Base-by-base conservation (phyloP, 2,888 invertebrate species). In the Venusia cambrica region DNA sequence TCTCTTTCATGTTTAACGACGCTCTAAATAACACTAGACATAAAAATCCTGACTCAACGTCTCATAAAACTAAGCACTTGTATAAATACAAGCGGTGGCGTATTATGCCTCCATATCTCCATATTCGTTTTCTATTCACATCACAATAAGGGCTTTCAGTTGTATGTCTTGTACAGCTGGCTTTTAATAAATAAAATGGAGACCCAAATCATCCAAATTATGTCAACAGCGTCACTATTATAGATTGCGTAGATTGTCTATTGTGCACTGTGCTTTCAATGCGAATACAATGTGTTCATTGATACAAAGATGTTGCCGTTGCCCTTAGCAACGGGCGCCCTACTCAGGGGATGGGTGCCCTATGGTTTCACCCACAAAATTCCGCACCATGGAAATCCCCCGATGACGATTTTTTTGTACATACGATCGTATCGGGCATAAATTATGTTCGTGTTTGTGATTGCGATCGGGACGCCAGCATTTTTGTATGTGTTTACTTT, bases 371-470 rank as follows among this genome's bases (percentile, higher is more conserved):
- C 74, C 71, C 75, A 77, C 74, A 62, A 73, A 73, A 76, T 74
- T 68, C 68, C 57, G 57, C 67, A 40, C 60, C 48, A 47, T 46
- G 81, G 83, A 79, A 83, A 73, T 81, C 69, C 81, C 84, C 78
- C 69, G 60, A 63, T 68, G 68, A 51, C 73, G 43, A 57, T 71
- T 73, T 77, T 78, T 77, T 55, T 55, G 43, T 47, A 51, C 42
- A 44, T 47, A 51, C 42, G 46, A 55, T 52, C 10, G 34, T 27
- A 25, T 17, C 25, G 13, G 48, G 9, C 9, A 5, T 16, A 11
- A 9, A 21, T 22, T 57, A 50, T 48, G 52, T 31, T 45, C 51
- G 54, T 51, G 51, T 49, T 49, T 51, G n/a, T n/a, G n/a, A n/a
- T 52, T 51, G 42, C 48, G 36, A 43, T 53, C 39, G 36, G 19